These are phyloP conservation scores for Lypha dubia DNA, from an alignment of 2,888 invertebrate genomes.

Conservation along the genomic window DNA sequence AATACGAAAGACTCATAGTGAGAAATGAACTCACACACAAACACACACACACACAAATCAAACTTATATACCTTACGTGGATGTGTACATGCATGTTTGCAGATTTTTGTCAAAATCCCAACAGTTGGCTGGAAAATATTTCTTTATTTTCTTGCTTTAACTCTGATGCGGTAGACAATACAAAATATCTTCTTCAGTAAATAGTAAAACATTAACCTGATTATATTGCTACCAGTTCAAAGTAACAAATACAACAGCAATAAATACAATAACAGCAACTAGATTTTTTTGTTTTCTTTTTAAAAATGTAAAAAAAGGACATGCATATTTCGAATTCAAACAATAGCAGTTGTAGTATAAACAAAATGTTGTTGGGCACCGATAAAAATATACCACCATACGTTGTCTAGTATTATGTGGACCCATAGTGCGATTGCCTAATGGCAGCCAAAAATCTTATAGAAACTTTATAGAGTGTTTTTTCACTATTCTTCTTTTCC, in stretches of 20 bases:
- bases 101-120: slow-evolving; percentile 16
- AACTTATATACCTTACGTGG: too few relatives aligned
- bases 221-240: slow-evolving; percentile 56
- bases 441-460: too few relatives aligned
- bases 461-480: too few relatives aligned
- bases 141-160: too few relatives aligned
- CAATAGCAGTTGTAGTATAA: slow-evolving; percentile 24
- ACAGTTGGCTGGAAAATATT: slow-evolving; percentile 18
- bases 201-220: slow-evolving; percentile 67
- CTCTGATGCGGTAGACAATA: slow-evolving; percentile 21
- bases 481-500: too few relatives aligned
- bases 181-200: slow-evolving; percentile 30
- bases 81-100: background rate
- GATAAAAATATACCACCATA: background rate
- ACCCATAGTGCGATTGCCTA: too few relatives aligned
- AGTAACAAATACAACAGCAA: slow-evolving; percentile 42
- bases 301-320: background rate
- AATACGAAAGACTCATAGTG: background rate
- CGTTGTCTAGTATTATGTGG: too few relatives aligned
- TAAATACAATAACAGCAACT: slow-evolving; percentile 24
- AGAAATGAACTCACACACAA: background rate
- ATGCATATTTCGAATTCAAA: slow-evolving; percentile 52
- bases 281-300: too few relatives aligned
- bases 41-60: background rate
- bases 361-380: background rate